Evolutionary conservation across 2,888 invertebrate species (phyloP), one percentile per base, ranked within the genome.

Genomic region (Tinea pellionella): DNA sequence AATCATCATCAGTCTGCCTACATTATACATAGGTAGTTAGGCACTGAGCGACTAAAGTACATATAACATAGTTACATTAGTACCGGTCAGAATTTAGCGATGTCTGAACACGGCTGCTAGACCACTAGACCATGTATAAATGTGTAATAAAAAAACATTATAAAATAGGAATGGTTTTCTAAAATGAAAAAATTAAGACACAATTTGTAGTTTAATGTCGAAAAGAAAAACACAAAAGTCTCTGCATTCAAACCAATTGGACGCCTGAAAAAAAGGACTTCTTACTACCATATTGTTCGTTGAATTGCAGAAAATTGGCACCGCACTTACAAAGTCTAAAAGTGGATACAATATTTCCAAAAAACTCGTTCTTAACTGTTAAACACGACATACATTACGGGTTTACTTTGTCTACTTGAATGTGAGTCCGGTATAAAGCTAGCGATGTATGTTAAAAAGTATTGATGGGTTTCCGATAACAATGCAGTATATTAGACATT

Each of bases 281-380:
- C 32, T 57, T 32, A 13, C 32, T 57, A 30, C 57, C 57, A 57
- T 32, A 57, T 57, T 57, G 57, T 57, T 57, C 57, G 12, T 29
- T 15, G 57, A 57, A 57, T 57, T 57, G 57, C 57, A 57, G 2
- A 57, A 57, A 57, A 57, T 57, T 57, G 57, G 57, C 57, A 57
- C 57, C 57, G 16, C 57, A 57, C 57, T 57, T 57, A 32, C 57
- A 32, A 4, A 57, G n/a, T 30, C 32, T 3, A 32, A 57, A 57
- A 53, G 53, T 24, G 53, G 24, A 16, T 47, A 15, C 47, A 47
- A 47, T 18, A 16, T 15, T 47, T 47, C 37, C 16, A 24, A 55
- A 55, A 19, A 19, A n/a, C 18, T 2, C 55, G 12, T 9, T 19
- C 2, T 8, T 12, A 18, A 18, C 2, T 12, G 4, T 19, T 55